Evolutionary conservation across 2,888 invertebrate genomes (phyloP).

Genomic region (Aspidiotus rigidus): DNA sequence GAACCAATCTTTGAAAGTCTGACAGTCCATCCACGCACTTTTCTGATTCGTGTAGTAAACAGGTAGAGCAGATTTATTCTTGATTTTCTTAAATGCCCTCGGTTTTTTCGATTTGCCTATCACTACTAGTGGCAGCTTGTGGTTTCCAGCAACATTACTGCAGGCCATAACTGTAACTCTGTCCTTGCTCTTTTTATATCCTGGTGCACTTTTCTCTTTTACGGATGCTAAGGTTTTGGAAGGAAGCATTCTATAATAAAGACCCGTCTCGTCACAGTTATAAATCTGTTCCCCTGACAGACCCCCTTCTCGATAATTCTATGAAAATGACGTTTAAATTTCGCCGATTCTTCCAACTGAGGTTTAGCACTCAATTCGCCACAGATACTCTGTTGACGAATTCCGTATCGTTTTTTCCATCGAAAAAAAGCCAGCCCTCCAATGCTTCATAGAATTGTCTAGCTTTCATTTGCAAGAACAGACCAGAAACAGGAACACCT

Average conservation of each 20-base stretch:
- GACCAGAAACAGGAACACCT: neutral
- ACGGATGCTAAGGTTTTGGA: neutral
- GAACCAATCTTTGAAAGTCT: neutral
- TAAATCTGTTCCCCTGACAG: neutral
- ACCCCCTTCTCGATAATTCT: neutral
- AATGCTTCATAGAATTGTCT: neutral
- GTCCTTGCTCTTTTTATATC: neutral
- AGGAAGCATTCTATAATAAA: neutral
- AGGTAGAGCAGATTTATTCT: neutral
- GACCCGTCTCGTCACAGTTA: neutral
- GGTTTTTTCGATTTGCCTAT: neutral
- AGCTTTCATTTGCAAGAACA: constrained; percentile 10
- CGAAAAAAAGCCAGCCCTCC: too few species aligned
- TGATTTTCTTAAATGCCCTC: neutral
- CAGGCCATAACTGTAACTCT: neutral
- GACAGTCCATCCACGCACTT: neutral
- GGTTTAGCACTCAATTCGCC: neutral
- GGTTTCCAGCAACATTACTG: neutral
- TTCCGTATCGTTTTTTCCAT: neutral
- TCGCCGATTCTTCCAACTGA: neutral
- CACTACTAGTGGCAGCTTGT: neutral
- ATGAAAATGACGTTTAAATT: neutral
- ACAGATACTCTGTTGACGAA: neutral
- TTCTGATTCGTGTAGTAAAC: neutral
- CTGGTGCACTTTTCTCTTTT: neutral